Evolutionary conservation across 2,888 invertebrate genomes (phyloP), one percentile per base, ranked within the genome.

Genomic region (Pammene fasciana): DNA sequence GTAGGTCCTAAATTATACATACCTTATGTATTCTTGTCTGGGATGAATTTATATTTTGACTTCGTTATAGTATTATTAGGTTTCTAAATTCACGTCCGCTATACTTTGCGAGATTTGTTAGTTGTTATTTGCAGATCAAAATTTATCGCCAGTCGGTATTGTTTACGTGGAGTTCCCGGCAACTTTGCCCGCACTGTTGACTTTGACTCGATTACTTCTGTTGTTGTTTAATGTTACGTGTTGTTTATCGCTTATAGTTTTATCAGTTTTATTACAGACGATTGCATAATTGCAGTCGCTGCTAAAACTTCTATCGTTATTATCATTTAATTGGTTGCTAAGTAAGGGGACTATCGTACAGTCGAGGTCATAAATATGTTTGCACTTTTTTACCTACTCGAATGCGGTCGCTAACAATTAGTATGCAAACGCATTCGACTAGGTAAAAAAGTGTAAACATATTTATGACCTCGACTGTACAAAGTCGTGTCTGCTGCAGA

Each of bases 101-200:
- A 26, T 46, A 57, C 36, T 38, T 46, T 11, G 6, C 14, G 34
- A 52, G 43, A 60, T 52, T 64, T 64, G 56, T 62, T 60, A 26
- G 52, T 62, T 54, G 36, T 65, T 54, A 34, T 60, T 65, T 52
- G 14, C 14, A 7, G 34, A 70, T 55, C 26, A 50, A 18, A 55
- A 65, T 70, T 70, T 55, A 70, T 65, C 54, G 38, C 38, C 54
- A 7, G 45, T 43, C 52, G 45, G 16, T 65, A 65, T 55, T 60
- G 70, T 65, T 65, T 70, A 55, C 54, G 48, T 45, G 48, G 45
- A 65, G 70, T 65, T 65, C 18, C 54, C 59, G 46, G 59, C 70
- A 70, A 70, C 60, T 65, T 70, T 46, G 54, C 38, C 59, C 60
- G 46, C 70, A 38, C 26, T 60, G 54, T 70, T 70, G 70, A 65